Base-by-base conservation (phyloP, 2,888 invertebrate genomes). In the Tenthredo amoena region DNA sequence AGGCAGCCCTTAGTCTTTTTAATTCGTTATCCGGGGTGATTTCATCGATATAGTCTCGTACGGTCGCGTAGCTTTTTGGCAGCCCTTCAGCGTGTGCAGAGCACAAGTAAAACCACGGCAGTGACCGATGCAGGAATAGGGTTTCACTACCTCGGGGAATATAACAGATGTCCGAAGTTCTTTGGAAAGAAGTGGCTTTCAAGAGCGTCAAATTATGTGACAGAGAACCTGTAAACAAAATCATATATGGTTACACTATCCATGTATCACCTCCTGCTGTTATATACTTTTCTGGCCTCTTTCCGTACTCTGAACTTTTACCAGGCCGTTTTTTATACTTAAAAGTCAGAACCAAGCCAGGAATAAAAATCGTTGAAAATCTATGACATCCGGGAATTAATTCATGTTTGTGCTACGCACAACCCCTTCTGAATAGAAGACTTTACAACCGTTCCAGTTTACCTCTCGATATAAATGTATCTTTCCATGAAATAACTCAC, bases 41-140 rank as follows among this genome's bases (percentile, higher is more conserved):
- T 43, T 43, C 12, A 18, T 74, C 74, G 74, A 74, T 43, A 43
- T 7, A 21, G 15, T 40, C 26, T 31, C 74, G 43, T 26, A 74
- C 40, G 43, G 74, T 74, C n/a, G 12, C 10, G 74, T 74, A 74
- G n/a, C 21, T 43, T 74, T 74, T 21, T 43, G 74, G 43, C 21
- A 43, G 74, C 37, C 74, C 74, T 74, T 74, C 74, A 5, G 74
- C 74, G 43, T 74, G 74, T 43, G 43, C 74, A 43, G 74, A 43
- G 3, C 40, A 74, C 43, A 74, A 74, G 12, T 74, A 21, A 21
- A 43, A 12, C 74, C 74, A 74, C 21, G 74, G 74, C 9, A 40
- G 21, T 43, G 43, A 5, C 26, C 26, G 43, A 74, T 74, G 74
- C 21, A 74, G 26, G 26, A 5, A 43, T 2, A 26, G 21, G 26